A percentile compares a stretch with the other conserved stretches of the same genome.
Conservation (phyloP, 2,113 vertebrate species). For the Polyodon spathula region DNA sequence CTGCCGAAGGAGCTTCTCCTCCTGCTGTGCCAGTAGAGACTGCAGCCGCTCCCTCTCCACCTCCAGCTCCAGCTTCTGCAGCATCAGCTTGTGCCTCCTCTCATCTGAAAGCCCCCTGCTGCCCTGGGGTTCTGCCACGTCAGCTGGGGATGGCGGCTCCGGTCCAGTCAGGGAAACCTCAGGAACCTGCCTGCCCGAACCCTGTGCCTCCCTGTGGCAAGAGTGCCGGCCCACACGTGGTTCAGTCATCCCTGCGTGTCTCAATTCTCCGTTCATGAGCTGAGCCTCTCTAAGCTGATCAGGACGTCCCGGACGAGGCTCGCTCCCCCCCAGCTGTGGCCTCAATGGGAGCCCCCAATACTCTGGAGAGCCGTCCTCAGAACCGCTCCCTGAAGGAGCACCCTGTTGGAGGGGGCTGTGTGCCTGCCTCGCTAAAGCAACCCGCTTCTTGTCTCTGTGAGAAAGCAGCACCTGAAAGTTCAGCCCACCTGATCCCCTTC, state of each 20-base stretch:
- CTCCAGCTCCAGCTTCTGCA: conserved; percentile 89
- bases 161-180: no score
- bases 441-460: neutral
- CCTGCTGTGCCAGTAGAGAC: conserved; percentile 70
- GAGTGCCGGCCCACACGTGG: conserved; percentile 4
- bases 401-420: neutral
- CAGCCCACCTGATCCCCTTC: conserved; percentile 12
- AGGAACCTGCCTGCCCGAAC: no score
- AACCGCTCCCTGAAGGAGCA: conserved; percentile 17
- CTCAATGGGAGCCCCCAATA: conserved; percentile 9
- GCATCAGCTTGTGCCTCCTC: conserved; percentile 67
- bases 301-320: conserved; percentile 19
- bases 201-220: conserved; percentile 2
- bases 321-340: conserved; percentile 21
- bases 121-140: conserved; percentile 28
- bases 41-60: conserved; percentile 79
- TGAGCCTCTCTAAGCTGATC: conserved; percentile 12
- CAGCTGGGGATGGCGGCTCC: conserved; percentile 9
- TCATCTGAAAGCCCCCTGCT: conserved; percentile 63
- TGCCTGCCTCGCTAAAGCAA: neutral
- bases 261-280: conserved; percentile 7
- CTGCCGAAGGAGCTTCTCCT: conserved; percentile 70
- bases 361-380: conserved; percentile 15
- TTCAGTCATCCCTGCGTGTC: conserved; percentile 6
- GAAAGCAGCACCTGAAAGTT: conserved; percentile 10